phyloP scores from a whole-genome alignment of 2,797 vertebrate genomes.

The Eurystomus glaucurus region DNA sequence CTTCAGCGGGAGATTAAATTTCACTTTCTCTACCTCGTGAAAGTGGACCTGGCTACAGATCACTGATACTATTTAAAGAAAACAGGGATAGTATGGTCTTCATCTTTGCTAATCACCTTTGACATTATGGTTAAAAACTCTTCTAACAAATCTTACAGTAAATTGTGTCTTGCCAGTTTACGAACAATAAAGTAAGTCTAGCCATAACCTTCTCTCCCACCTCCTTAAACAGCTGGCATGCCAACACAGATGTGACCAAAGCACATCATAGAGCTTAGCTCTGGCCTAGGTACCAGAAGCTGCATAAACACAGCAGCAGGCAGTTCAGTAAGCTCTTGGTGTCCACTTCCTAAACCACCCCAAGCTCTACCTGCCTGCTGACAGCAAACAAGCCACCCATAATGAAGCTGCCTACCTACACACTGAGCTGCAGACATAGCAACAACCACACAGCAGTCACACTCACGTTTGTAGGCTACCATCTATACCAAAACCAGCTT shows the following conservation, averaged over 20 bases:
- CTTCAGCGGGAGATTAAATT: background rate
- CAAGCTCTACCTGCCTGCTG: background rate
- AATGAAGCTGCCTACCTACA: background rate
- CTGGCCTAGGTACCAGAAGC: background rate
- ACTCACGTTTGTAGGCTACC: background rate
- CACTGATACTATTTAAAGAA: background rate
- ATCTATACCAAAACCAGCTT: background rate
- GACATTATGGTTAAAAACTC: background rate
- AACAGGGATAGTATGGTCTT: background rate
- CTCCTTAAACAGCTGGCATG: background rate
- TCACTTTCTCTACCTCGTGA: background rate
- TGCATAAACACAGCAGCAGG: background rate
- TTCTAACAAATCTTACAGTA: background rate
- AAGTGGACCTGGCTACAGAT: background rate
- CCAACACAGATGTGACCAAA: background rate
- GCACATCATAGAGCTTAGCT: fast-evolving
- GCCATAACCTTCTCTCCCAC: background rate
- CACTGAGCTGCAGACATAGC: background rate
- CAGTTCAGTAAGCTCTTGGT: background rate
- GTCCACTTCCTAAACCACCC: background rate
- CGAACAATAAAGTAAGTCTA: background rate
- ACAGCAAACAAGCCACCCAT: background rate
- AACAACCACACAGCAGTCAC: background rate
- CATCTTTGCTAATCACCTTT: background rate
- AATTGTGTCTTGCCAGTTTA: background rate